Evolutionary conservation across 2,113 vertebrate species (phyloP), one percentile per base, ranked within the genome.

Genomic region (Herpailurus yagouaroundi): DNA sequence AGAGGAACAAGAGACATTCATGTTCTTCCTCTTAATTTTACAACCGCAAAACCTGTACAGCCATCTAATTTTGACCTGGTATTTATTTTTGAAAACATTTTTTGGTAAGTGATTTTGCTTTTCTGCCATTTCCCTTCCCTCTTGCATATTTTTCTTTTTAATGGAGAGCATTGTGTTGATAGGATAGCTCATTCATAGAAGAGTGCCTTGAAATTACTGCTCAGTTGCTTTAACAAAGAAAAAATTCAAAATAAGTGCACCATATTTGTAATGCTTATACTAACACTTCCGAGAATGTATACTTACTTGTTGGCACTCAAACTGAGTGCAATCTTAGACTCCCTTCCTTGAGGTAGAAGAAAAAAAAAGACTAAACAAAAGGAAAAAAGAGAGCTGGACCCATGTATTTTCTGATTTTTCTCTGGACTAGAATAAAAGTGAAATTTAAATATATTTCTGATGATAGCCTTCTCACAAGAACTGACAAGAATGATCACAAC

Each of bases 11-110:
- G 41, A 33, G n/a, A 13, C n/a, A 87, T 31, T 60, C 5, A 74
- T 80, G 55, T 80, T 88, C 19, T 82, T 82, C 41, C 36, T 91
- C 25, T 7, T 97, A 92, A 92, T 69, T 55, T 93, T 87, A 64
- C 38, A 91, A 82, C 5, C 71, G 36, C 38, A 88, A 91, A 83
- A 31, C 4, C 29, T 76, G 16, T 29, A 38, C 11, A 92, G 38
- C 5, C 16, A 64, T 18, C 41, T 74, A 48, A 77, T 85, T 89
- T 89, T 79, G 4, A 14, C 19, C 82, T 50, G 12, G 5, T 76
- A 69, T 55, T 91, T 14, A 85, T 57, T 94, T 89, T 88, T 50
- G 9, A 69, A 85, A 96, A 48, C 1, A 74, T n/a, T 81, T 87
- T 86, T 64, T 55, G 21, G 38, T 7, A 73, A 36, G 5, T 66